Evolutionary conservation across 2,113 vertebrate genomes (phyloP), one percentile per base, ranked within the genome.

Genomic region (Scophthalmus maximus): DNA sequence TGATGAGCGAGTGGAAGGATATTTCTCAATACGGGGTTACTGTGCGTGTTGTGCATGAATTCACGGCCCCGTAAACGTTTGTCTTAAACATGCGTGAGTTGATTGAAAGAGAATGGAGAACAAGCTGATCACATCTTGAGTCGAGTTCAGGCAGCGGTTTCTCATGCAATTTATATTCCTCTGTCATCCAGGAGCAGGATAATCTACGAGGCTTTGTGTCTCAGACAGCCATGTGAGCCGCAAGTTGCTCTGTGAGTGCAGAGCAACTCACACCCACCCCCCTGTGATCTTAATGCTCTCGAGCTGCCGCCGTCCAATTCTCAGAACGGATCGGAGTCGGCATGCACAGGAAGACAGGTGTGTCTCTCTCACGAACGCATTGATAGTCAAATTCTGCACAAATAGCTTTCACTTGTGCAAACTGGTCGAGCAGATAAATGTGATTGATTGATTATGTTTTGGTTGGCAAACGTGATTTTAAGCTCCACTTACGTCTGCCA

Each of bases 291-390:
- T 87, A 89, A 88, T 78, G 78, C 81, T 86, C 84, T 81, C 74
- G 84, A 84, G 79, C 76, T 75, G 68, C 87, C 60, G 68, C 87
- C 60, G 78, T 82, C 78, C 64, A 84, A 76, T 93, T 94, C 92
- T 92, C 78, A 84, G 91, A 94, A 92, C 84, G 88, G 84, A 91
- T 89, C 88, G 87, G 59, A 77, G 78, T 69, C 58, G 8, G 49
- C 64, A 34, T 83, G 68, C 77, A 85, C 85, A 86, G 90, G 91
- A 91, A 90, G 90, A 81, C 84, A 87, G 88, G 84, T 88, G 76
- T 67, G 70, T 56, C 56, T 77, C n/a, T n/a, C n/a, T n/a, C n/a
- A n/a, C 76, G 23, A 70, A 11, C 60, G 56, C 30, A 47, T 36
- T 51, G 47, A 76, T 51, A 47, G 47, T 50, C 26, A 76, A 72